These are phyloP conservation scores for Brachynemurus nebulosus DNA, from an alignment of 2,888 invertebrate species.

Conservation along the genomic window DNA sequence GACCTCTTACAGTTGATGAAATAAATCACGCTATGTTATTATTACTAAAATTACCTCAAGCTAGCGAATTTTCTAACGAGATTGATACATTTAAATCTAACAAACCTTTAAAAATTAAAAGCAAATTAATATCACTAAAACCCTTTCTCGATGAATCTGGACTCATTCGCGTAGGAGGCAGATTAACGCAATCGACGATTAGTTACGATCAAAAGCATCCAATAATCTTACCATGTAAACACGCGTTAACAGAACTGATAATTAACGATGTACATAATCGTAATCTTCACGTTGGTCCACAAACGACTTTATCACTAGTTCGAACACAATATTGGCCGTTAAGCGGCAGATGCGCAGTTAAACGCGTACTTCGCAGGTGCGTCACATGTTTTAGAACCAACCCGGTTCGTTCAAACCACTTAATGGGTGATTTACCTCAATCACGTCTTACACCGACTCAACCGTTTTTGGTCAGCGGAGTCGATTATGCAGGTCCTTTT, in stretches of 20 bases:
- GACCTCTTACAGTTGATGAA: no score
- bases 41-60: no score
- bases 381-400: conserved; percentile 15
- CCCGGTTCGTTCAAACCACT: conserved; percentile 11
- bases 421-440: conserved; percentile 22
- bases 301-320: conserved; percentile 10
- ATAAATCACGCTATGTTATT: no score
- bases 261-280: conserved; percentile 14
- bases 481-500: conserved; percentile 20
- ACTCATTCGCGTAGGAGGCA: conserved; percentile 12
- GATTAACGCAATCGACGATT: conserved; percentile 9
- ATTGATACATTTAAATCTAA: no score
- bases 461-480: conserved; percentile 15
- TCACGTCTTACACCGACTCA: conserved; percentile 11
- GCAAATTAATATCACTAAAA: conserved; percentile 8
- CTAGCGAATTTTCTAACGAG: no score
- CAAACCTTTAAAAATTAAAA: no score
- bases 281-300: conserved; percentile 16
- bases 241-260: conserved; percentile 12
- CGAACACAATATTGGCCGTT: conserved; percentile 13
- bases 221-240: conserved; percentile 11
- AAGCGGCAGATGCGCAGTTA: conserved; percentile 11
- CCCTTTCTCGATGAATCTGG: conserved; percentile 13
- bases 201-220: conserved; percentile 13
- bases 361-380: conserved; percentile 11